Evolutionary conservation across 2,888 invertebrate species (phyloP), one percentile per base, ranked within the genome.

Genomic region (Acanthococcus lagerstroemiae): DNA sequence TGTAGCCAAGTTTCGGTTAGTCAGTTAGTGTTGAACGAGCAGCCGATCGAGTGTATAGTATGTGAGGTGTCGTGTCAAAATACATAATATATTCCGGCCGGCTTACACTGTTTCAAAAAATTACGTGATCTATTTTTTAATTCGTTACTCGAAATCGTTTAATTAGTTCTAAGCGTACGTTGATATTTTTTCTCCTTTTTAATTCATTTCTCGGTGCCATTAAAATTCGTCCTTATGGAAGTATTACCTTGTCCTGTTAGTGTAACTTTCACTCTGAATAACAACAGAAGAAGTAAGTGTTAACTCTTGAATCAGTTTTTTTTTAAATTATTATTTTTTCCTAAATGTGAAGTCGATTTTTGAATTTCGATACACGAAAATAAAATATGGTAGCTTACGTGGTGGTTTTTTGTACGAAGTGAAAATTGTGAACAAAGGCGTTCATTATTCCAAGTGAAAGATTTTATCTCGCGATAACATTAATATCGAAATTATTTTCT

Each of bases 231-330:
- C 50, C 61, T 30, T 65, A 88, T 88, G 88, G 88, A 88, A 82
- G 84, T 88, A 78, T 82, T 88, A 77, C 84, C 86, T 77, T 84
- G 86, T 77, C 84, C 84, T 77, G 87, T 84, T 78, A 83, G 82
- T 78, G 85, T 86, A 76, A 84, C 84, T 80, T 87, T 87, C 80
- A 84, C 82, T 78, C 30, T 65, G 30, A 56, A 65, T 56, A 65
- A 55, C 27, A 56, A 57, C 44, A 45, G 55, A 55, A 55, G 22
- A 61, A 61, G 61, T 61, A 61, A 61, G 61, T 61, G n/a, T n/a
- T n/a, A n/a, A n/a, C n/a, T n/a, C n/a, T n/a, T n/a, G n/a, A n/a
- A n/a, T n/a, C n/a, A 48, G 12, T 58, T 30, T 67, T 56, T 17
- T 67, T 67, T 15, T 27, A 52, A 7, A 26, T 48, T 52, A 30